phyloP scores from a whole-genome alignment of 2,888 invertebrate species.

The Euclidia mi region DNA sequence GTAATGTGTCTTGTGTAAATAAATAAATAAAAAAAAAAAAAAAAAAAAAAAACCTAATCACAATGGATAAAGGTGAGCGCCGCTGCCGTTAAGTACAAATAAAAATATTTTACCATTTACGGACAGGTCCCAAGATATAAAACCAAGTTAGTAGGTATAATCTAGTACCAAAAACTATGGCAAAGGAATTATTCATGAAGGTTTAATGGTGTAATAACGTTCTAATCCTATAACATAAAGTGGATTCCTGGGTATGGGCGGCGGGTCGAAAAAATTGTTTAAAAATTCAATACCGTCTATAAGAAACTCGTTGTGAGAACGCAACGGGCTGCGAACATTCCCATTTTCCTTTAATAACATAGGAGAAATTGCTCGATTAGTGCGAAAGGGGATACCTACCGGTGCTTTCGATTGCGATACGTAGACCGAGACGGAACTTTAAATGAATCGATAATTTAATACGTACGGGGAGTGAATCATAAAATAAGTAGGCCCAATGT shows the following conservation, averaged over 20 bases:
- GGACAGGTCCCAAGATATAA: too few relatives aligned
- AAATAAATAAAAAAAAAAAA: too few relatives aligned
- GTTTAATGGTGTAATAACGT: conserved; percentile 80
- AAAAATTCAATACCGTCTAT: conserved; percentile 88
- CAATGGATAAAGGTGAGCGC: too few relatives aligned
- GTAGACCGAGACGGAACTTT: conserved; percentile 63
- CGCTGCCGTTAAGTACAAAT: too few relatives aligned
- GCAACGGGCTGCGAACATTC: conserved; percentile 87
- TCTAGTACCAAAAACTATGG: conserved; percentile 49
- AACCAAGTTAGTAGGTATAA: conserved; percentile 3
- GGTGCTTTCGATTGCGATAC: conserved; percentile 72
- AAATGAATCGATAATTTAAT: conserved; percentile 50
- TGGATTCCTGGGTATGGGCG: conserved; percentile 68
- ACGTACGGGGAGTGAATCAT: conserved; percentile 19
- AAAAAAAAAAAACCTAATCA: too few relatives aligned
- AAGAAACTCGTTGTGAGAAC: conserved; percentile 85
- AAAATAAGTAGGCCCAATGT: conserved; percentile 11
- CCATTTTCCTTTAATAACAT: conserved; percentile 87
- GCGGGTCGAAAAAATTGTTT: conserved; percentile 86
- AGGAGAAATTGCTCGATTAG: conserved; percentile 88
- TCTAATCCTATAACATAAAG: conserved; percentile 83
- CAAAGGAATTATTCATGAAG: conserved; percentile 72
- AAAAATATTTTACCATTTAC: too few relatives aligned
- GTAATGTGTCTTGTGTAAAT: too few relatives aligned
- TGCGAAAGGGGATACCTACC: conserved; percentile 76